Conservation (phyloP, 2,113 vertebrate genomes). For the Dasyornis broadbenti region DNA sequence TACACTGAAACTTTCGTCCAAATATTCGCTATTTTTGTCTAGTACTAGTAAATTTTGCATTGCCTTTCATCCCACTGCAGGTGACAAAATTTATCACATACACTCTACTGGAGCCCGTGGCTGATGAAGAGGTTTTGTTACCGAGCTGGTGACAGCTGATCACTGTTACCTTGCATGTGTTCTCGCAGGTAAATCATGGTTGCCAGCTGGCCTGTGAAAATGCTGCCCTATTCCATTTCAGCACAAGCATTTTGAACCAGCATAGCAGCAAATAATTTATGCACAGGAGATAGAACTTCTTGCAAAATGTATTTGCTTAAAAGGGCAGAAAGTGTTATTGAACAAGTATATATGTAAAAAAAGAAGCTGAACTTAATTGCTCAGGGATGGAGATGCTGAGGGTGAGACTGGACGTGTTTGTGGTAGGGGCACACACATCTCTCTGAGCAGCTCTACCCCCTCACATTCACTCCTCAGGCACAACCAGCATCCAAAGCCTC, state of each 20-base stretch:
- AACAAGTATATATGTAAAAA: neutral
- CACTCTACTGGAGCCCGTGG: neutral
- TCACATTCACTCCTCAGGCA: neutral
- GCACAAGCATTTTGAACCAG: neutral
- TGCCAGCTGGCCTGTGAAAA: neutral
- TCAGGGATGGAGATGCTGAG: neutral
- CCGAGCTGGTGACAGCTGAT: neutral
- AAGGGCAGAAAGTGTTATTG: neutral
- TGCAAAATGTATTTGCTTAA: neutral
- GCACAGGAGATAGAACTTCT: neutral
- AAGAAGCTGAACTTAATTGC: neutral
- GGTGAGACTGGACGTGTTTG: neutral
- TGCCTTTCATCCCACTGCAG: neutral
- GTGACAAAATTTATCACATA: neutral
- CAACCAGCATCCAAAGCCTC: neutral
- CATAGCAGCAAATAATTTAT: neutral
- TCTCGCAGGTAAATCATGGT: neutral
- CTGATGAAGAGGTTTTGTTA: neutral
- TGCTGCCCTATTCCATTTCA: neutral
- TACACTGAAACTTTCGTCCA: neutral
- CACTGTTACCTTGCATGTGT: neutral
- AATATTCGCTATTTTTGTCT: neutral
- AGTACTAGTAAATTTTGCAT: slow-evolving; percentile 2
- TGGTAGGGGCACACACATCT: too few relatives aligned
- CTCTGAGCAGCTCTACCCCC: neutral